phyloP scores from a whole-genome alignment of 2,888 invertebrate genomes.

The Monopis laevigella region DNA sequence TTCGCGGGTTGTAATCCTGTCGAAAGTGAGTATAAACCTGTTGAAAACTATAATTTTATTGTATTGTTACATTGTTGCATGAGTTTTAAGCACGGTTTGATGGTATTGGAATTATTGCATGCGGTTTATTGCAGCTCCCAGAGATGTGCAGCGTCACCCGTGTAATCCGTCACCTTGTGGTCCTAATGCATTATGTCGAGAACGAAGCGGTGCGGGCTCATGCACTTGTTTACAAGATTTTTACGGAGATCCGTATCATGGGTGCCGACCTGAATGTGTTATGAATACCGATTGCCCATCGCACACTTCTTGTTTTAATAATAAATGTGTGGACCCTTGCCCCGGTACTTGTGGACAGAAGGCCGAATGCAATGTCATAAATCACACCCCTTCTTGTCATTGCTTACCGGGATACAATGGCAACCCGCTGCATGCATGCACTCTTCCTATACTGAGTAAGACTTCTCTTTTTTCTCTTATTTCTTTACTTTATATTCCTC shows the following conservation, averaged over 20 bases:
- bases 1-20: slow-evolving; percentile 75
- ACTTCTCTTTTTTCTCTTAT: too few species aligned
- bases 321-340: slow-evolving; percentile 83
- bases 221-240: slow-evolving; percentile 80
- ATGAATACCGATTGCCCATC: slow-evolving; percentile 79
- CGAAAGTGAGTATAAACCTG: slow-evolving; percentile 52
- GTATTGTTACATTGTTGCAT: too few species aligned
- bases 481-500: slow-evolving; percentile 25
- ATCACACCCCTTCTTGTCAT: slow-evolving; percentile 80
- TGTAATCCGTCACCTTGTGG: slow-evolving; percentile 85
- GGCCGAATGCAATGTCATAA: slow-evolving; percentile 77
- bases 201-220: slow-evolving; percentile 78
- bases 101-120: slow-evolving; percentile 22
- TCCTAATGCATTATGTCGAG: slow-evolving; percentile 80
- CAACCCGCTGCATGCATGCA: slow-evolving; percentile 75
- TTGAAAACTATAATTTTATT: neutral
- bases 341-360: slow-evolving; percentile 80
- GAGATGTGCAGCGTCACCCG: slow-evolving; percentile 73
- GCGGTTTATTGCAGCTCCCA: slow-evolving; percentile 49
- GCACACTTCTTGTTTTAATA: slow-evolving; percentile 77
- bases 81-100: slow-evolving; percentile 18
- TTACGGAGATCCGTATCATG: slow-evolving; percentile 80
- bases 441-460: slow-evolving; percentile 68
- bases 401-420: slow-evolving; percentile 78
- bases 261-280: slow-evolving; percentile 84